These are phyloP conservation scores for Trachythela sp. DNA, from an alignment of 64 coral and sea anemone species.

Conservation along the genomic window DNA sequence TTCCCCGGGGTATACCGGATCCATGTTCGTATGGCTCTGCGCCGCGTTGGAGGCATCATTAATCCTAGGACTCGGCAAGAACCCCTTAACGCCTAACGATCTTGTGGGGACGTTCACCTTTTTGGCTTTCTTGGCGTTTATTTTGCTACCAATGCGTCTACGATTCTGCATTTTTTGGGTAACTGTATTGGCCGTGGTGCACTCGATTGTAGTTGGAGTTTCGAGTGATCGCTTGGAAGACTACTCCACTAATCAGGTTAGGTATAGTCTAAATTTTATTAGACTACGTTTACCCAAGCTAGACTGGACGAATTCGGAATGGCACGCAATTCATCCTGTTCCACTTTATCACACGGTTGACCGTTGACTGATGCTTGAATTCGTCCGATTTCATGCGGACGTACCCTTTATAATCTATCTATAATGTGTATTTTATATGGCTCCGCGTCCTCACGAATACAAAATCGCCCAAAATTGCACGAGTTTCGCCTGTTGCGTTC, in stretches of 20 bases:
- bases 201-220: conserved; percentile 48
- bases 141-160: conserved; percentile 75
- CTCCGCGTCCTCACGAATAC: no score
- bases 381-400: no score
- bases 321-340: no score
- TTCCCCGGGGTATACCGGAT: conserved; percentile 24
- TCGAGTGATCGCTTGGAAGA: not conserved
- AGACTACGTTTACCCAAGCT: no score
- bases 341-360: no score
- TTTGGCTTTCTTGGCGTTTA: conserved; percentile 79
- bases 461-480: no score
- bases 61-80: conserved; percentile 64
- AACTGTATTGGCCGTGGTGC: conserved; percentile 16
- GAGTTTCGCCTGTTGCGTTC: no score
- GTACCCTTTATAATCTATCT: no score
- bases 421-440: no score
- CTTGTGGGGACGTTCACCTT: conserved; percentile 84
- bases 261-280: not conserved
- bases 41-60: conserved; percentile 63
- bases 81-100: conserved; percentile 78
- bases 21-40: conserved; percentile 78
- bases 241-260: not conserved
- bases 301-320: no score
- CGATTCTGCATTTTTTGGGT: conserved; percentile 54
- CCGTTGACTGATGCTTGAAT: no score